Percentiles rank a stretch among this genome's conserved stretches.
Evolutionary conservation across 1,140 invertebrate species (phyloP).

Genomic region (Telenomus remus): DNA sequence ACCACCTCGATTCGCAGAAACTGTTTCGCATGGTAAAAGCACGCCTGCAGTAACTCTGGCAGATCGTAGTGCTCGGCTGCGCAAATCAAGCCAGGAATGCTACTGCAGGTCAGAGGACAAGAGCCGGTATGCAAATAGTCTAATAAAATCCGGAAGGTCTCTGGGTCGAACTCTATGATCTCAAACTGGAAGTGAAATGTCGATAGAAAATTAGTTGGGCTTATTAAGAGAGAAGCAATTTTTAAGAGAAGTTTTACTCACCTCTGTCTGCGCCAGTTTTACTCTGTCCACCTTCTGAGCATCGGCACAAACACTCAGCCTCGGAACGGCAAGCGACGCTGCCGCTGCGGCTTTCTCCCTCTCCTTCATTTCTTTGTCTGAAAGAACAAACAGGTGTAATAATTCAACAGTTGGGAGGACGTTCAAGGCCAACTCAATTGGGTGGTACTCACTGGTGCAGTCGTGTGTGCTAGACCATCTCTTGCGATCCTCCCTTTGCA

Average conservation of each 20-base stretch:
- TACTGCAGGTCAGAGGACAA: constrained; percentile 92
- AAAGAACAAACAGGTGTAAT: constrained; percentile 11
- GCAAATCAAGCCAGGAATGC: constrained; percentile 93
- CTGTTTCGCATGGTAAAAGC: constrained; percentile 96
- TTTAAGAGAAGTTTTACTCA: constrained; percentile 68
- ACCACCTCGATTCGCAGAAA: constrained; percentile 93
- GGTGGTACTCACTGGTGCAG: constrained; percentile 85
- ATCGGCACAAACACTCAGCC: constrained; percentile 93
- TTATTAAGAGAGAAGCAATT: no score
- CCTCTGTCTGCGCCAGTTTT: constrained; percentile 93
- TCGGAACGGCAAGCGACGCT: constrained; percentile 84
- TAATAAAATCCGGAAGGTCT: constrained; percentile 91
- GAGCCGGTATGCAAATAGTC: constrained; percentile 95
- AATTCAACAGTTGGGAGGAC: background rate
- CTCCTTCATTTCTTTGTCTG: constrained; percentile 86
- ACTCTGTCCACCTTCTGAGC: constrained; percentile 94
- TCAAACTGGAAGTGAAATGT: constrained; percentile 81
- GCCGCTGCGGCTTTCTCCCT: constrained; percentile 81
- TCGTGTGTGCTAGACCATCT: constrained; percentile 94
- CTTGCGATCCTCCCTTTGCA: constrained; percentile 89
- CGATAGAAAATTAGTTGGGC: no score
- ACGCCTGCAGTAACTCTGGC: constrained; percentile 93
- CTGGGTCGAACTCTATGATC: constrained; percentile 95
- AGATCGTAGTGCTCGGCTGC: constrained; percentile 96
- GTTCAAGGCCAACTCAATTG: constrained; percentile 1